These are phyloP conservation scores for Listronotus oregonensis DNA, from an alignment of 1,140 invertebrate species.

Conservation along the genomic window DNA sequence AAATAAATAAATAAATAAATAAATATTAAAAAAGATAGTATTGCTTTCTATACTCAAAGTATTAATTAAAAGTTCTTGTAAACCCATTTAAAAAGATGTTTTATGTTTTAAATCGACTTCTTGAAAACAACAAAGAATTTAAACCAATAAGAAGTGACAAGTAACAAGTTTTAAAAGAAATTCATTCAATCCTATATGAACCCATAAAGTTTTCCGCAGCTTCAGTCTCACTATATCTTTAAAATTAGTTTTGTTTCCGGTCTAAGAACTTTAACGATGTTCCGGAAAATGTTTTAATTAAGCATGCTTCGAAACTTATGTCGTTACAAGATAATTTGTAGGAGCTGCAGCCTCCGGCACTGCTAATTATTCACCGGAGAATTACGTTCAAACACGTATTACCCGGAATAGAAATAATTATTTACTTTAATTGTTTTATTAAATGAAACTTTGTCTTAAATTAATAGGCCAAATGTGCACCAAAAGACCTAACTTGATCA, in stretches of 20 bases:
- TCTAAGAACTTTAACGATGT: slow-evolving; percentile 1
- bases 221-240: background rate
- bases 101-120: no score
- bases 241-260: slow-evolving; percentile 8
- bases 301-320: slow-evolving; percentile 32
- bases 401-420: slow-evolving; percentile 12
- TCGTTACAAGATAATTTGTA: slow-evolving; percentile 37
- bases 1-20: no score
- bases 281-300: slow-evolving; percentile 26
- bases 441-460: no score
- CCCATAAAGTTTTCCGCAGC: slow-evolving; percentile 40
- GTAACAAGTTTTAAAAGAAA: no score
- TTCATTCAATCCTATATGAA: slow-evolving; percentile 26
- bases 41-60: no score
- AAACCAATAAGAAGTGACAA: no score
- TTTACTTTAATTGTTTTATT: slow-evolving; percentile 8
- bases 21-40: no score
- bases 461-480: no score
- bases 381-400: slow-evolving; percentile 27
- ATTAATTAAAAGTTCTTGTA: no score
- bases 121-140: background rate
- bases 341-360: slow-evolving; percentile 20
- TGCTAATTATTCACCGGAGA: slow-evolving; percentile 22
- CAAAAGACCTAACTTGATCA: no score
- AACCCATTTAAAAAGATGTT: no score